Evolutionary conservation across 1,140 invertebrate genomes (phyloP).

Genomic region (Drosophila nebulosa): DNA sequence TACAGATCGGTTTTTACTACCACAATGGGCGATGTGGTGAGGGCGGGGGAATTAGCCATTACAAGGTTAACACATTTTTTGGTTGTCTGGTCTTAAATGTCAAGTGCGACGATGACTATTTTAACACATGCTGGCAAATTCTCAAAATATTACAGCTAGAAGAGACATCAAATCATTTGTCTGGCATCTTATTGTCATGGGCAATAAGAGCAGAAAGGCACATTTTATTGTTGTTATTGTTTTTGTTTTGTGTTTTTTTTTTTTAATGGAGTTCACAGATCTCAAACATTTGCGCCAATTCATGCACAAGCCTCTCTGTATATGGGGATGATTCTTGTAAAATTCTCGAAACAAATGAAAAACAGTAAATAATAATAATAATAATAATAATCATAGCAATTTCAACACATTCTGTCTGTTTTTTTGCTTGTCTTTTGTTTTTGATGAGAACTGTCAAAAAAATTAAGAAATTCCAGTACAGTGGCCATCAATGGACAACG

Average conservation of each 20-base stretch:
- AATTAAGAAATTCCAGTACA: constrained; percentile 71
- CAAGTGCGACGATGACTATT: constrained; percentile 57
- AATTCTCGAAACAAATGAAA: constrained; percentile 14
- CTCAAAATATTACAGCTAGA: constrained; percentile 30
- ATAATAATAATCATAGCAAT: constrained; percentile 61
- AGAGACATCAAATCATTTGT: constrained; percentile 29
- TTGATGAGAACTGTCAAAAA: constrained; percentile 76
- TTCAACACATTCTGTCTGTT: constrained; percentile 56
- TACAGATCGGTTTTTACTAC: not conserved
- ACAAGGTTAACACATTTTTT: constrained; percentile 47
- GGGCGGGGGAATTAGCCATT: not conserved
- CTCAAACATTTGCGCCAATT: constrained; percentile 44
- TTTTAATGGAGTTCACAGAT: constrained; percentile 69
- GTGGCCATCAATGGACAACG: constrained; percentile 38
- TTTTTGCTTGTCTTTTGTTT: constrained; percentile 1
- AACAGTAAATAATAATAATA: constrained; percentile 34
- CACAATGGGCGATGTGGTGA: not conserved
- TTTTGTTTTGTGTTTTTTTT: no score
- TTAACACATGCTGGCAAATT: constrained; percentile 51
- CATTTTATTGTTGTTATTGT: no score
- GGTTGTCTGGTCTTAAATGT: constrained; percentile 38
- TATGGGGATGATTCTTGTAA: constrained; percentile 72
- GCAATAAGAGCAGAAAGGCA: constrained; percentile 54
- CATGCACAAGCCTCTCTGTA: constrained; percentile 41
- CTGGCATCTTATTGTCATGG: constrained; percentile 57